Conservation (phyloP, 2,888 invertebrate species). For the Cancer borealis region DNA sequence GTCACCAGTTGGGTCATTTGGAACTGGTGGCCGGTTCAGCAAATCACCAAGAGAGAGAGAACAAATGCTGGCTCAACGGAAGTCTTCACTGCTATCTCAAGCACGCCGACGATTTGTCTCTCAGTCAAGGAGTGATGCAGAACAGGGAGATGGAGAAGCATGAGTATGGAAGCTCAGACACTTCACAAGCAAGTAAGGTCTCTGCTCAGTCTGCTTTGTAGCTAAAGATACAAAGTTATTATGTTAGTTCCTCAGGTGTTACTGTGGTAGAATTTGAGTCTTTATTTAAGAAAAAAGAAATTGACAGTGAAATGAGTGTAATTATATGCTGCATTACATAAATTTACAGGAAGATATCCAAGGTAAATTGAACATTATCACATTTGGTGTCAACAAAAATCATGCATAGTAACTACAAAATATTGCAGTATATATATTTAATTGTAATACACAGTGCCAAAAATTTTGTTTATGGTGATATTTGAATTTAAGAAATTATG, state of each 20-base stretch:
- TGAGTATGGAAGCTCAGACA: constrained; percentile 16
- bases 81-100: constrained; percentile 83
- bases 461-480: not conserved
- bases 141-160: not conserved
- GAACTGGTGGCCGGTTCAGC: constrained; percentile 85
- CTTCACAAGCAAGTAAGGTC: constrained; percentile 28
- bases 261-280: too few species aligned
- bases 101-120: constrained; percentile 84
- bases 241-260: constrained; percentile 40
- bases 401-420: not conserved
- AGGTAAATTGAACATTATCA: not conserved
- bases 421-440: not conserved
- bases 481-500: not conserved
- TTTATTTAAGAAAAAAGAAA: too few species aligned
- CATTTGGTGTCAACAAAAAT: not conserved
- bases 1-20: constrained; percentile 53
- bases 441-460: constrained; percentile 34
- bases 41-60: constrained; percentile 86
- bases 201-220: not conserved
- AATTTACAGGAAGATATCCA: not conserved
- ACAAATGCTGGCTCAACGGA: constrained; percentile 84
- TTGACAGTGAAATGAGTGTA: too few species aligned
- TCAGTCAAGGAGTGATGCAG: not conserved
- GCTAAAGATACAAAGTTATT: not conserved
- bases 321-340: too few species aligned